These are phyloP conservation scores for Clytia hemisphaerica DNA, from an alignment of 30 jellyfish, hydroid and myxozoan species.

Conservation along the genomic window DNA sequence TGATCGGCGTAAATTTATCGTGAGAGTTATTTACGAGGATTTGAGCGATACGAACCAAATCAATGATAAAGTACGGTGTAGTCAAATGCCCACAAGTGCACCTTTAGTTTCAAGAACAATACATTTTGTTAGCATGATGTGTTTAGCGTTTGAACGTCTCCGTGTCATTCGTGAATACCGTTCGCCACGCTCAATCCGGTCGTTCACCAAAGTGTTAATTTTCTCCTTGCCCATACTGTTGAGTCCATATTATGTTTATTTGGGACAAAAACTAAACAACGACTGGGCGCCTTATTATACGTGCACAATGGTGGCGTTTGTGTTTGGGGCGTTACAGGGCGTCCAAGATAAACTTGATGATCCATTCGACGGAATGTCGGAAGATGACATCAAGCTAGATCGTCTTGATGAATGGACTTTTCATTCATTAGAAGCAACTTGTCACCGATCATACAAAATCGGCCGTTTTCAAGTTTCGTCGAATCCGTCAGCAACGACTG, in stretches of 20 bases:
- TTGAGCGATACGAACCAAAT: slow-evolving; percentile 92
- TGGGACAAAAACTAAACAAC: slow-evolving; percentile 44
- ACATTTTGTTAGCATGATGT: slow-evolving; percentile 66
- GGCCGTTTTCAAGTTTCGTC: slow-evolving; percentile 98
- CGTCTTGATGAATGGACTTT: slow-evolving; percentile 97
- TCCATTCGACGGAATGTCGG: slow-evolving; percentile 99
- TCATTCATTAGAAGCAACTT: slow-evolving; percentile 96
- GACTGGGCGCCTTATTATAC: slow-evolving; percentile 86
- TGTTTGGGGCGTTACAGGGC: slow-evolving; percentile 96
- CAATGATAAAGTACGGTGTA: slow-evolving; percentile 64
- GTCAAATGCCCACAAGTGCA: slow-evolving; percentile 52
- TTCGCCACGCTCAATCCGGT: slow-evolving; percentile 98
- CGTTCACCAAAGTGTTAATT: slow-evolving; percentile 88
- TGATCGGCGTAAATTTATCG: slow-evolving; percentile 55
- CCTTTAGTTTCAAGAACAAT: slow-evolving; percentile 72
- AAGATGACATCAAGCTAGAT: slow-evolving; percentile 88
- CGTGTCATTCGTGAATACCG: slow-evolving; percentile 99
- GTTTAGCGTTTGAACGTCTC: slow-evolving; percentile 84
- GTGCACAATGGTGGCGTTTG: slow-evolving; percentile 86
- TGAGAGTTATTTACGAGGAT: slow-evolving; percentile 87
- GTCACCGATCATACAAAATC: slow-evolving; percentile 80
- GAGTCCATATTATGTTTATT: slow-evolving; percentile 87
- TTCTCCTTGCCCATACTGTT: slow-evolving; percentile 85
- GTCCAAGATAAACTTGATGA: slow-evolving; percentile 99
- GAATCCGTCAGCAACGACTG: no score